Base-by-base conservation (phyloP, 64 coral and sea anemone genomes). In the Montipora foliosa region DNA sequence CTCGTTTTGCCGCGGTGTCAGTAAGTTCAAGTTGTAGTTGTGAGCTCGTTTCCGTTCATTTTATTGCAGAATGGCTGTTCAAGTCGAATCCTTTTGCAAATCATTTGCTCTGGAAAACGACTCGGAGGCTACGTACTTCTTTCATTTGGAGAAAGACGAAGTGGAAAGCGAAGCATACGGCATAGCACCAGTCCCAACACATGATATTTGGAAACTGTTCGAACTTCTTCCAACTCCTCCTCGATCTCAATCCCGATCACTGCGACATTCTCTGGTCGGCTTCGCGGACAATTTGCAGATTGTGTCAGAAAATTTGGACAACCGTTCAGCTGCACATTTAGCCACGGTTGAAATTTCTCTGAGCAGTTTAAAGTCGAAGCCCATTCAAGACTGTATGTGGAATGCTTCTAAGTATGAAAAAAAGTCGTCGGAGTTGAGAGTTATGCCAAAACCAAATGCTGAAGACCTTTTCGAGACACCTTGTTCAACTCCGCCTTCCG, bases 301-400 rank as follows among this genome's bases (percentile, higher is more conserved):
- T 80, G 95, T 99, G 17, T 96, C 98, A 11, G 95, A 99, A 69
- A 95, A 78, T 48, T 84, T 99, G 20, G 98, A 99, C 13, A 91
- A 89, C 75, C 78, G 90, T 61, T 83, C 22, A 47, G 62, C 90
- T 62, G 22, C 83, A 76, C 62, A 87, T 51, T 59, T 84, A 75
- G 89, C 75, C 57, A 79, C 79, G 62, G 89, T 87, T 29, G 87
- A 94, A 82, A 55, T 74, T 59, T 90, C 78, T 64, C 58, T 61
- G 29, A 85, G 81, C 8, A 94, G 89, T 76, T 83, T 99, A 20
- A 94, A 94, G 96, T 99, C 98, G 8, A 99, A 99, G 69, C 88
- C 96, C 87, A 99, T 99, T 87, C 98, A 99, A 76, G 98, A 99
- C 78, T 99, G 98, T 82, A 99, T 99, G 98, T 99, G 98, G 98